Evolutionary conservation across 2,797 vertebrate species (phyloP).

Genomic region (Catostomus latipinnis): DNA sequence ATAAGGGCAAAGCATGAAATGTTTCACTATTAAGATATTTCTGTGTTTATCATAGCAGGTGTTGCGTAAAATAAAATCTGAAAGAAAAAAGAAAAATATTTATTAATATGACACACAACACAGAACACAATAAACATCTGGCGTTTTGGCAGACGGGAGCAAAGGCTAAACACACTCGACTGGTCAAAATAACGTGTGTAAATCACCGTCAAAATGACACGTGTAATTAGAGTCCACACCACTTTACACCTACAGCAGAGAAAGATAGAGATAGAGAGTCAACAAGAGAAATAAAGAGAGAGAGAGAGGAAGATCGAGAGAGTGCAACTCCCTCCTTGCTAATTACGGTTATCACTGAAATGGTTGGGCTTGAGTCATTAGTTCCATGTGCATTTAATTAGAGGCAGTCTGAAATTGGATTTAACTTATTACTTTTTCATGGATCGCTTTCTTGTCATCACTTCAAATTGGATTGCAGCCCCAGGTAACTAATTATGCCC

Average conservation of each 20-base stretch:
- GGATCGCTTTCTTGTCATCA: constrained; percentile 99
- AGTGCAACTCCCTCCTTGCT: constrained; percentile 96
- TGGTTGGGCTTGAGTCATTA: constrained; percentile 99
- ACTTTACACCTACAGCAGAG: constrained; percentile 89
- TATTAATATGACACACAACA: constrained; percentile 32
- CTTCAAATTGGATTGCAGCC: constrained; percentile 99
- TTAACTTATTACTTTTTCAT: constrained; percentile 99
- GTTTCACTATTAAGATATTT: background rate
- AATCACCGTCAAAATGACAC: constrained; percentile 96
- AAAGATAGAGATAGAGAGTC: constrained; percentile 28
- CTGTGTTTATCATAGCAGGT: too few species aligned
- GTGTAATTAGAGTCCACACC: constrained; percentile 94
- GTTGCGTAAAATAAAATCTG: background rate
- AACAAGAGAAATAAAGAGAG: constrained; percentile 42
- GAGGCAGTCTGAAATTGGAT: constrained; percentile 99
- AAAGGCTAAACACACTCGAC: constrained; percentile 85
- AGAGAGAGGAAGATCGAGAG: constrained; percentile 70
- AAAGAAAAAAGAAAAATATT: background rate
- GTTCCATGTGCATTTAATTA: constrained; percentile 99
- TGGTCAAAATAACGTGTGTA: constrained; percentile 90
- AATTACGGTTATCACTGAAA: constrained; percentile 99
- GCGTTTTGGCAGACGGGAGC: constrained; percentile 59
- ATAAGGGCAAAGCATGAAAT: background rate
- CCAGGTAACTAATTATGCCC: constrained; percentile 99
- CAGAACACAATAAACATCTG: constrained; percentile 71